Base-by-base conservation (phyloP, 2,888 invertebrate genomes). In the Drosophila mimica region DNA sequence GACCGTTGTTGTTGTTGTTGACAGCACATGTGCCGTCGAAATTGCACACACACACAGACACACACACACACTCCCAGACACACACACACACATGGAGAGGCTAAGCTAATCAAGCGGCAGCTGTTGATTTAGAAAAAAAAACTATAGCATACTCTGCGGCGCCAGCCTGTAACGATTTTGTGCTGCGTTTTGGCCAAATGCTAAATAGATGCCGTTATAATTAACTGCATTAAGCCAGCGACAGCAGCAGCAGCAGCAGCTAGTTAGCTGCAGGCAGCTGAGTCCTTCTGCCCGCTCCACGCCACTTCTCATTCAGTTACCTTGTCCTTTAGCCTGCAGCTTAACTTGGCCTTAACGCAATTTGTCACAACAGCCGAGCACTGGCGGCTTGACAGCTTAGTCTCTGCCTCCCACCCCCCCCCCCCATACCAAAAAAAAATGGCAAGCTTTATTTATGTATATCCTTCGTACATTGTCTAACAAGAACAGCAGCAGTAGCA, bases 341-440 rank as follows among this genome's bases (percentile, higher is more conserved):
- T 87, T 83, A 81, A 68, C 76, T 75, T 81, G 81, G 88, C 88
- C 88, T 87, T 88, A 87, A 81, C 80, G 81, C 87, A 82, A 84
- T 87, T 88, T 88, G 87, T 84, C 81, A 83, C 84, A 73, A 61
- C 86, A 80, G 58, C 56, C 76, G 62, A 68, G 71, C 49, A 48
- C 30, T 33, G 58, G 28, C 13, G 61, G 48, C 70, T 54, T 51
- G 51, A 61, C 66, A 81, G 82, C 70, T 77, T 64, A 74, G 72
- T 76, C 64, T 54, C 46, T 25, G 46, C 33, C 65, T 13, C 25
- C 38, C 25, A 25, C 25, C 25, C 25, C 25, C 25, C 1, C 25
- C 25, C 25, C 25, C 2, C 25, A 2, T 2, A n/a, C 36, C 28
- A 49, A 40, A 43, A 34, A 66, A 40, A 25, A 48, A 48, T 33